Percentiles rank a stretch among this genome's conserved stretches.
These are phyloP conservation scores for Pocillopora damicornis DNA, from an alignment of 64 coral and sea anemone genomes.

Conservation along the genomic window DNA sequence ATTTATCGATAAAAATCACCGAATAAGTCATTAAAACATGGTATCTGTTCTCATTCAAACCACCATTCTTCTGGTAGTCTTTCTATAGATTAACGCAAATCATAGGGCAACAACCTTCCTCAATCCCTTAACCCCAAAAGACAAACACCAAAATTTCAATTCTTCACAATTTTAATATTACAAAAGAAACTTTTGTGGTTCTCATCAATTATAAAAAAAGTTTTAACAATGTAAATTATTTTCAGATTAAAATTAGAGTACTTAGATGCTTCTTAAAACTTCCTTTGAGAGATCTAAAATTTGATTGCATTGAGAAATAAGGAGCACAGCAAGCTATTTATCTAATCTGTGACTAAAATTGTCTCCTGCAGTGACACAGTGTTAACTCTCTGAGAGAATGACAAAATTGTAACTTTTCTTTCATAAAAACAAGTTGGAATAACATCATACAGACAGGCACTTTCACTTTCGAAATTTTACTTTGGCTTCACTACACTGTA, in stretches of 20 bases:
- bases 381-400: not conserved
- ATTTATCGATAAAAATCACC: not conserved
- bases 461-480: not conserved
- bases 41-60: not conserved
- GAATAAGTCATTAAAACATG: not conserved
- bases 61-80: slow-evolving; percentile 2
- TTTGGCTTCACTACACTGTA: not conserved
- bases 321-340: not conserved
- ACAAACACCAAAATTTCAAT: not conserved
- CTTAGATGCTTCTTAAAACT: not conserved
- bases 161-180: not conserved
- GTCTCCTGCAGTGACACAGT: not conserved
- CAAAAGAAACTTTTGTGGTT: not conserved
- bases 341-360: not conserved
- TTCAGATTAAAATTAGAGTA: not conserved
- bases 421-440: not conserved
- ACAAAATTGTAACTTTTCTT: not conserved
- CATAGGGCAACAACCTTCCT: not conserved
- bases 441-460: not conserved
- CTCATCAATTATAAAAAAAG: not conserved
- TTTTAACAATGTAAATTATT: slow-evolving; percentile 20
- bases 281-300: not conserved
- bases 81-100: not conserved
- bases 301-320: slow-evolving; percentile 5
- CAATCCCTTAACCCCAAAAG: not conserved